Base-by-base conservation (phyloP, 2,113 vertebrate genomes). In the Montifringilla adamsi region DNA sequence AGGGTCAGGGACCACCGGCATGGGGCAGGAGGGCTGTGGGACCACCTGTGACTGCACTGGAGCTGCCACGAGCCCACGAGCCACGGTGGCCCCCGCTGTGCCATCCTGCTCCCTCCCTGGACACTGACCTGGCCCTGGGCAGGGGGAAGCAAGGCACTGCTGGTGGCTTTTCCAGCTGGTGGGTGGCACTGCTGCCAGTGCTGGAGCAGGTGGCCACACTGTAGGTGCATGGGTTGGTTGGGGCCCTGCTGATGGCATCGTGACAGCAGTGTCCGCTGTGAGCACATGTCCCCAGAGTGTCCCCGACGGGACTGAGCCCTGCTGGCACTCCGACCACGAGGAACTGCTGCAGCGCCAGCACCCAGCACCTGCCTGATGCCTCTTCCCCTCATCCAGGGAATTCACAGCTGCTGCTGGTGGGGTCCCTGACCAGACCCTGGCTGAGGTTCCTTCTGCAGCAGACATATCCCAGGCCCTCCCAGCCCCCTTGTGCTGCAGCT, bases 251-350 rank as follows among this genome's bases (percentile, higher is more conserved):
- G 41, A 5, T 4, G 33, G 49, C 76, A n/a, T 15, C 0, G 4
- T 26, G 43, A 41, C 10, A 6, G 14, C 69, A 9, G 27, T 15
- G 28, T 21, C 59, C 67, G 69, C 30, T 23, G 27, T 4, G 37
- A n/a, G 22, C 4, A 1, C 47, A 4, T 0, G 1, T 43, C 30
- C 72, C 64, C 21, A n/a, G 20, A n/a, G 20, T 8, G 17, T 16
- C 62, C 7, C 49, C 0, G 3, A 2, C 0, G 2, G 68, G 43
- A 11, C 37, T 3, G 44, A 74, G 59, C 28, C 60, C 39, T 67
- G 46, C 46, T 37, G 52, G 43, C 43, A 13, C 33, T 21, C 19
- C 0, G 0, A 5, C 15, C 44, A 28, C 2, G 10, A 44, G 43
- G 52, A 49, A 3, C 8, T 28, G 22, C 67, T 15, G 35, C 0